Evolutionary conservation across 1,140 invertebrate species (phyloP).

Genomic region (Aphaenogaster ashmeadi): DNA sequence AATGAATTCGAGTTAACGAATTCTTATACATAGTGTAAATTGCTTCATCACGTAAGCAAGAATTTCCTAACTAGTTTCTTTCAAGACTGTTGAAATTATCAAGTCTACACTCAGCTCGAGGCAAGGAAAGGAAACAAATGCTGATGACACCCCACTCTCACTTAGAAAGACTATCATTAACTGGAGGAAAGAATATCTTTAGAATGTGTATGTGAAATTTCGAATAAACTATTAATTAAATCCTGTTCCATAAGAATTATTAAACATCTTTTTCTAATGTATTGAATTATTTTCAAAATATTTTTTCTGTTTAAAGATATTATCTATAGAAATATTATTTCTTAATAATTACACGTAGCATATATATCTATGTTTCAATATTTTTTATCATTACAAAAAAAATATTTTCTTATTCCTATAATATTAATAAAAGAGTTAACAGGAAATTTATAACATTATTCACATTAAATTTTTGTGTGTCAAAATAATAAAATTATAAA

Average conservation of each 20-base stretch:
- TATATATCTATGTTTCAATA: neutral
- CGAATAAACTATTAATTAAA: neutral
- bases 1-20: neutral
- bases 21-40: too few relatives aligned
- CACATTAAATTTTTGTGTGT: neutral
- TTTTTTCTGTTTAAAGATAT: neutral
- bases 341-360: neutral
- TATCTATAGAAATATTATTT: neutral
- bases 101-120: neutral
- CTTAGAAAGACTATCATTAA: neutral
- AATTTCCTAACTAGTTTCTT: neutral
- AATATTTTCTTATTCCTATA: neutral
- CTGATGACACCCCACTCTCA: slow-evolving; percentile 27
- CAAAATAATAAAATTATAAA: neutral
- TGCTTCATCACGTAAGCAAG: too few relatives aligned
- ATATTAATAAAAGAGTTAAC: neutral
- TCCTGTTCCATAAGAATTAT: neutral
- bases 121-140: slow-evolving; percentile 47
- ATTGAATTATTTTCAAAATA: slow-evolving; percentile 4
- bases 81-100: neutral
- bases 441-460: neutral
- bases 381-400: neutral
- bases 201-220: neutral
- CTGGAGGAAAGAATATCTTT: neutral
- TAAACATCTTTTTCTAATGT: neutral